A percentile compares a stretch with the other conserved stretches of the same genome.
Conservation (phyloP, 2,888 invertebrate genomes). For the Himalopsyche anomala region DNA sequence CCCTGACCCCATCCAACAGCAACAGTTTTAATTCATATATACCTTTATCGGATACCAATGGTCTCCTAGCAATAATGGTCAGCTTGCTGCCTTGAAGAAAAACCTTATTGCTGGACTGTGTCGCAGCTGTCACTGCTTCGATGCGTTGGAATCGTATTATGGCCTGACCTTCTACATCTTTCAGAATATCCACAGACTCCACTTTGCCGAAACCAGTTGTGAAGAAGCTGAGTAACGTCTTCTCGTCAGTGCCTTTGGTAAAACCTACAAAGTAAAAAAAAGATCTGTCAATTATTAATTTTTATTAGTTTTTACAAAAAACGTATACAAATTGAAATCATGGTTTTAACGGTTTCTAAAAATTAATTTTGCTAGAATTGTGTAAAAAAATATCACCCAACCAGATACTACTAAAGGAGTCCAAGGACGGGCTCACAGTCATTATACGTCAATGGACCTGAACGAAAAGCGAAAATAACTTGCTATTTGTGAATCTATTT, state of each 20-base stretch:
- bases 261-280: background rate
- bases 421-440: too few species aligned
- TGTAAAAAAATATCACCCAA: too few species aligned
- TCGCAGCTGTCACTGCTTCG: constrained; percentile 63
- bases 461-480: too few species aligned
- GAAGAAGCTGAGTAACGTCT: background rate
- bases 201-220: constrained; percentile 6
- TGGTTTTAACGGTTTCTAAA: too few species aligned
- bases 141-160: constrained; percentile 58
- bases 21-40: background rate
- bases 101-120: constrained; percentile 18
- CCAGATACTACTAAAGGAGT: too few species aligned
- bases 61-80: constrained; percentile 59
- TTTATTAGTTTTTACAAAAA: too few species aligned
- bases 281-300: background rate
- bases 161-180: background rate
- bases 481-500: too few species aligned
- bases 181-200: background rate
- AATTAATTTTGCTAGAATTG: too few species aligned
- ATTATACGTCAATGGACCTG: too few species aligned
- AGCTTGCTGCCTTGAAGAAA: constrained; percentile 21
- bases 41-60: constrained; percentile 66
- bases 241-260: background rate
- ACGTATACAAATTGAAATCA: too few species aligned
- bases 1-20: too few species aligned